Base-by-base conservation (phyloP, 2,888 invertebrate species). In the Eurois occulta region DNA sequence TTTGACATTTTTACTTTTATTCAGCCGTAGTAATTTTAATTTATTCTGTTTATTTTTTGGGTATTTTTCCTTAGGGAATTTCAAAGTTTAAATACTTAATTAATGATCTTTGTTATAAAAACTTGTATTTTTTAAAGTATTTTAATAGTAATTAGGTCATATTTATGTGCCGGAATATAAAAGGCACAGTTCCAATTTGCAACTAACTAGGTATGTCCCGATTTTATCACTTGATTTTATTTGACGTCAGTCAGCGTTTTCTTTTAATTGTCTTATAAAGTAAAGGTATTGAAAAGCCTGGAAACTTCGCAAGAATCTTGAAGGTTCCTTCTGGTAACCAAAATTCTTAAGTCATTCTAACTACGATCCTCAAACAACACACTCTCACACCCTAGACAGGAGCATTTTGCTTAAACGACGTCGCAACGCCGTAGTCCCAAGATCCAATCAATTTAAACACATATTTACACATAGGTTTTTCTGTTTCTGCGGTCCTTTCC, bases 1-100 rank as follows among this genome's bases (percentile, higher is more conserved):
- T 64, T 77, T 55, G 60, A 35, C 55, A 28, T 70, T 64, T 75
- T 24, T 13, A n/a, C 16, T 35, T 48, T 70, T 18, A 16, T 7
- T 62, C 8, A 5, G 1, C 32, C 11, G 1, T 58, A 41, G 52
- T 64, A 7, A 35, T 69, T 83, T 55, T 41, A n/a, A 48, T 62
- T 58, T 21, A 21, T 11, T 62, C 5, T 43, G 48, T 48, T 52
- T 62, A 55, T 64, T 48, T 48, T 67, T 52, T 46, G 1, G 0
- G 3, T n/a, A 21, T 46, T 62, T 75, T 55, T 46, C 13, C 55
- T 71, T 28, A 10, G 5, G 41, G 0, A 32, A 7, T 60, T 38
- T 21, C 5, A 16, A 28, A 52, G 21, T 55, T 38, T 70, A 41
- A 43, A 43, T 48, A 41, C 46, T 64, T 8, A 58, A 58, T 11